Conservation (phyloP, 1,140 invertebrate genomes). For the Pseudomyrmex flavicornis region DNA sequence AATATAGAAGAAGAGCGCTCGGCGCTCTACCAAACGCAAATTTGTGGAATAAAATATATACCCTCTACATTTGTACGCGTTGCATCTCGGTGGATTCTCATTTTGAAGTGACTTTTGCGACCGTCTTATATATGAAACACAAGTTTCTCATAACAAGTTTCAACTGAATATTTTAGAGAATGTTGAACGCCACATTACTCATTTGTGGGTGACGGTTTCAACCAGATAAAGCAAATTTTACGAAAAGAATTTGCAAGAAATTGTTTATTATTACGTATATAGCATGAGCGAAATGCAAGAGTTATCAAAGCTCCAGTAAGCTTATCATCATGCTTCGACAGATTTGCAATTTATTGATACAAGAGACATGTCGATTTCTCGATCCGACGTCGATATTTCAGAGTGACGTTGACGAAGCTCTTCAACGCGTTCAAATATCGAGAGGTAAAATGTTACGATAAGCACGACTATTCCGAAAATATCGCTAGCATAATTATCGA, state of each 20-base stretch:
- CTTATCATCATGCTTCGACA: conserved; percentile 89
- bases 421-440: conserved; percentile 90
- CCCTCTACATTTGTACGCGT: neutral
- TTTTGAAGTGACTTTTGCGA: neutral
- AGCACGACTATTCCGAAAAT: neutral
- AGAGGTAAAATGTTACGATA: conserved; percentile 83
- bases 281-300: conserved; percentile 95
- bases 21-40: neutral
- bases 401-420: conserved; percentile 95
- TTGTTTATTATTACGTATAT: too few relatives aligned
- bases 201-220: too few relatives aligned
- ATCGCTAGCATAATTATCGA: neutral
- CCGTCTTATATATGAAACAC: neutral
- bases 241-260: too few relatives aligned
- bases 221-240: too few relatives aligned
- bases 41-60: neutral
- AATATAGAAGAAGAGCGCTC: neutral
- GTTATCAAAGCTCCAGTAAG: conserved; percentile 95
- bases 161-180: neutral
- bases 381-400: conserved; percentile 96
- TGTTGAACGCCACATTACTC: neutral
- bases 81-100: neutral
- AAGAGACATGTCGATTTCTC: conserved; percentile 93
- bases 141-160: neutral
- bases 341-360: conserved; percentile 96